Conservation (phyloP, 2,113 vertebrate species). For the Apistogramma diplotaenia region DNA sequence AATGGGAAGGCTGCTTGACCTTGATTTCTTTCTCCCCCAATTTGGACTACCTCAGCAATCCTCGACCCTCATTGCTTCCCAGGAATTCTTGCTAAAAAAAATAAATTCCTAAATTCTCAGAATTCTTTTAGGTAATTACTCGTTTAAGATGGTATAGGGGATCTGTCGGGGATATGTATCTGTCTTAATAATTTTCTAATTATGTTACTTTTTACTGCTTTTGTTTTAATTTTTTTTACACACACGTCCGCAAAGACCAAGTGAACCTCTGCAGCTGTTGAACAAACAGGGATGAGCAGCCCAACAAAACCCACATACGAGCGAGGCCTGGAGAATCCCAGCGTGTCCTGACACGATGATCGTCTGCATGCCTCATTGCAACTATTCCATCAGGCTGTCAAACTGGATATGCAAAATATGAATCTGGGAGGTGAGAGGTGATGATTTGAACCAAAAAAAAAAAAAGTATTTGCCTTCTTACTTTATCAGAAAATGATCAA, state of each 20-base stretch:
- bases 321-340: background rate
- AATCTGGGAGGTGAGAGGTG: slow-evolving; percentile 34
- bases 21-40: slow-evolving; percentile 35
- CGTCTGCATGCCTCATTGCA: slow-evolving; percentile 41
- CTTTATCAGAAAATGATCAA: slow-evolving; percentile 26
- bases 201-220: background rate
- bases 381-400: slow-evolving; percentile 51
- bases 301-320: slow-evolving; percentile 40
- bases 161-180: too few species aligned
- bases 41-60: slow-evolving; percentile 13
- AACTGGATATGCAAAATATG: slow-evolving; percentile 54
- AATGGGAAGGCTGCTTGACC: slow-evolving; percentile 61
- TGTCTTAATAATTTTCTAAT: background rate
- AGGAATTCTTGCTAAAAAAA: background rate
- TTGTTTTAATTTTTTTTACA: background rate
- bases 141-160: background rate
- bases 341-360: slow-evolving; percentile 64
- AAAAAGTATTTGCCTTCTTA: background rate
- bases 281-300: slow-evolving; percentile 25
- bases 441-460: background rate
- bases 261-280: background rate
- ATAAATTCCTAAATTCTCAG: background rate
- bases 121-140: background rate
- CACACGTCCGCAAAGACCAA: background rate
- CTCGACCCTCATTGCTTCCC: background rate